A percentile compares a stretch with the other conserved stretches of the same genome.
phyloP scores from a whole-genome alignment of 1,140 invertebrate genomes.

The Halictus rubicundus region DNA sequence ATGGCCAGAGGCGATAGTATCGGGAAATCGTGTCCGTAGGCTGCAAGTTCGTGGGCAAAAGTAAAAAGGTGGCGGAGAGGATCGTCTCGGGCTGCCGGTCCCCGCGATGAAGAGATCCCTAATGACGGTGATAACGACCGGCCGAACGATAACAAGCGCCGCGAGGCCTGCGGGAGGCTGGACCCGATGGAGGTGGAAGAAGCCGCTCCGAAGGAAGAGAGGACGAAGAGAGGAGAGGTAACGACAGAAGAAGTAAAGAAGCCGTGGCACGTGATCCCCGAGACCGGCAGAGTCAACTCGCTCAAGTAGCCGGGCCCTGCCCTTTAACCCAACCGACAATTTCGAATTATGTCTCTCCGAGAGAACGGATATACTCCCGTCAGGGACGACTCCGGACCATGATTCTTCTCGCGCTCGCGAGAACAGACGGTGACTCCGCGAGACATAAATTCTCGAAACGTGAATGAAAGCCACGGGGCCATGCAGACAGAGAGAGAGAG shows the following conservation, averaged over 20 bases:
- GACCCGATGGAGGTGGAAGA: conserved; percentile 15
- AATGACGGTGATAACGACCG: conserved; percentile 32
- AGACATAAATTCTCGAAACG: not conserved
- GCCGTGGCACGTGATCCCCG: conserved; percentile 78
- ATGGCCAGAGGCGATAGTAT: too few species aligned
- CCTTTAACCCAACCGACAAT: conserved; percentile 78
- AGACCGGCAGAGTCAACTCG: conserved; percentile 78
- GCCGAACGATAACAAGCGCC: conserved; percentile 1
- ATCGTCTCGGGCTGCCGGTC: too few species aligned
- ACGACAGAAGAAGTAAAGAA: conserved; percentile 64
- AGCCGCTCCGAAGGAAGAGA: conserved; percentile 34
- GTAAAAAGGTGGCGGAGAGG: too few species aligned
- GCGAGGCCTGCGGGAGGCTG: not conserved
- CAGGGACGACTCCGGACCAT: conserved; percentile 54
- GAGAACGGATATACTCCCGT: conserved; percentile 74
- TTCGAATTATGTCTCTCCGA: conserved; percentile 78
- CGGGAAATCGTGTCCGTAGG: too few species aligned
- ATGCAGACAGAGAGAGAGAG: too few species aligned
- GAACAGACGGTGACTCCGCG: not conserved
- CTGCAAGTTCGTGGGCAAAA: too few species aligned
- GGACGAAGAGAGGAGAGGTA: conserved; percentile 50
- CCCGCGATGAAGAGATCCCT: conserved; percentile 20
- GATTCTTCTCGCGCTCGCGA: conserved; percentile 1
- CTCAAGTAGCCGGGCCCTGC: conserved; percentile 79
- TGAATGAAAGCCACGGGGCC: too few species aligned